These are phyloP conservation scores for Drosophila prolongata DNA, from an alignment of 2,888 invertebrate species.

Conservation along the genomic window DNA sequence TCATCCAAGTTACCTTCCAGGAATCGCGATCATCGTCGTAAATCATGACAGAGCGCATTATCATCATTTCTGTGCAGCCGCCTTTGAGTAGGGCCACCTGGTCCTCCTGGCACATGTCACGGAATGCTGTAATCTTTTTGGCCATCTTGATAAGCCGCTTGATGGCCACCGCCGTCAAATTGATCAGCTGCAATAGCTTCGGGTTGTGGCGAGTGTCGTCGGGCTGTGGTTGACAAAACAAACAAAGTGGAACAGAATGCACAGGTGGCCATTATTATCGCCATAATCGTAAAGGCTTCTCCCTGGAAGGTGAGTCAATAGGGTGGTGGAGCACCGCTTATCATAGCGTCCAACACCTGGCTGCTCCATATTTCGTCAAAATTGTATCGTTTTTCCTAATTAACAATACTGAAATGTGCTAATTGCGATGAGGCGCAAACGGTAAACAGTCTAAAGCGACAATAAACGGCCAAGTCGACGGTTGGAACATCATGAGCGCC, in stretches of 20 bases:
- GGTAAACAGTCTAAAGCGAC: constrained; percentile 50
- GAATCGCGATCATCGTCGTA: constrained; percentile 94
- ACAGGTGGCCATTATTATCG: constrained; percentile 52
- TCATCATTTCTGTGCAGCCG: constrained; percentile 98
- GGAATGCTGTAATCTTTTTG: constrained; percentile 94
- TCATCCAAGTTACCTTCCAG: constrained; percentile 89
- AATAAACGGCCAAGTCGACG: constrained; percentile 43
- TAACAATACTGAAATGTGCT: constrained; percentile 71
- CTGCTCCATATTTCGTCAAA: constrained; percentile 53
- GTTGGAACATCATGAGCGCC: constrained; percentile 63
- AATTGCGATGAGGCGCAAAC: constrained; percentile 62
- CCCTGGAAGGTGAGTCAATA: constrained; percentile 31
- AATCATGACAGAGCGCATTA: constrained; percentile 95
- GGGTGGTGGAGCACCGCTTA: constrained; percentile 37
- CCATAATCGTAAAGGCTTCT: constrained; percentile 25
- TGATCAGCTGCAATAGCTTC: constrained; percentile 92
- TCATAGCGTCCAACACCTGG: constrained; percentile 63
- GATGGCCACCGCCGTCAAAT: constrained; percentile 96
- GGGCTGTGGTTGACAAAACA: constrained; percentile 62
- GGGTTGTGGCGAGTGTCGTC: constrained; percentile 86
- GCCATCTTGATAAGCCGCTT: constrained; percentile 93
- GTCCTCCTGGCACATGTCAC: constrained; percentile 97
- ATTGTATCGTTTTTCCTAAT: constrained; percentile 71
- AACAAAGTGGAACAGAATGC: constrained; percentile 26
- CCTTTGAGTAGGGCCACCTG: constrained; percentile 90